Base-by-base conservation (phyloP, 2,797 vertebrate genomes). In the Ataeniobius toweri region DNA sequence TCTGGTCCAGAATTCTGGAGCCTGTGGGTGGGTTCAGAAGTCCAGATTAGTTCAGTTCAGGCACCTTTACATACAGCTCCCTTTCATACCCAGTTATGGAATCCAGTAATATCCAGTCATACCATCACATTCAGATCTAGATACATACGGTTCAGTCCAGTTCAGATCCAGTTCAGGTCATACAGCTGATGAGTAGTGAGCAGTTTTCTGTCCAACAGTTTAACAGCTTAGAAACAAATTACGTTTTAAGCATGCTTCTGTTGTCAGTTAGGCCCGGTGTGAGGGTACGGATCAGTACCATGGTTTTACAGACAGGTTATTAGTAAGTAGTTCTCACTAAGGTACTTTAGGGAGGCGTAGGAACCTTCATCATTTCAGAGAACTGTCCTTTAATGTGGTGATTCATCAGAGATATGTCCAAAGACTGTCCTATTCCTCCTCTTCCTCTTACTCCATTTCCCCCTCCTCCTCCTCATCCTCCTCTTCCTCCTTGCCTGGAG, bases 401-500 rank as follows among this genome's bases (percentile, higher is more conserved):
- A 50, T 72, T 48, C 71, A 74, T 67, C 14, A 63, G 56, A 78
- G 73, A 59, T 70, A 71, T 79, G 9, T 3, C 67, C 51, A 20
- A 39, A 71, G 78, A 81, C 74, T 51, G 81, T 36, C 69, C 51
- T 22, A 48, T 61, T 73, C 53, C 18, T 24, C 31, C 24, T 56
- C 58, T 20, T 65, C 78, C 1, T 80, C 67, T 3, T 65, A 31
- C 41, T 81, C 78, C 77, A 53, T 58, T 0, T 80, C 67, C 2
- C 59, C 39, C 36, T 81, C 78, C 77, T 85, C 78, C 20, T 44
- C 71, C 36, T 73, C 65, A 1, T 73, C 74, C 4, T 56, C 65
- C 1, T 80, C 67, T 3, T 65, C 39, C 41, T 81, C 78, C 77
- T 86, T 69, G 80, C 82, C 83, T 51, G 79, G 70, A 84, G 81